Conservation (phyloP, 2,888 invertebrate genomes). For the Netelia inedita region DNA sequence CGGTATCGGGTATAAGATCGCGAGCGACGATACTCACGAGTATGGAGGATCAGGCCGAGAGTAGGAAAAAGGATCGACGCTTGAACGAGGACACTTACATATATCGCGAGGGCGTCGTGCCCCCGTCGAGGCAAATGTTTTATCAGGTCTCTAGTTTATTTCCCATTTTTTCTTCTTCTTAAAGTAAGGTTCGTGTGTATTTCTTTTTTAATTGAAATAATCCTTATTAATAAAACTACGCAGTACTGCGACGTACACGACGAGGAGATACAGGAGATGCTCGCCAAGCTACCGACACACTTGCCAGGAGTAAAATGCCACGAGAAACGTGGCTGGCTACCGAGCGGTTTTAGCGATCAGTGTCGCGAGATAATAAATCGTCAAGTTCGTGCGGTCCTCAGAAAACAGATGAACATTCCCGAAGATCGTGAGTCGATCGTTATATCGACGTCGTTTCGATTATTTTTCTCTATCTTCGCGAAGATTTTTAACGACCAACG, state of each 20-base stretch:
- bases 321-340: conserved; percentile 92
- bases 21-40: conserved; percentile 81
- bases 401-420: conserved; percentile 83
- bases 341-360: conserved; percentile 89
- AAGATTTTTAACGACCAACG: too few species aligned
- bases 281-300: conserved; percentile 88
- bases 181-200: neutral
- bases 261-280: conserved; percentile 92
- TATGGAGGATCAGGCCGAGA: conserved; percentile 76
- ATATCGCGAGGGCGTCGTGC: conserved; percentile 90
- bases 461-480: neutral
- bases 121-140: conserved; percentile 94
- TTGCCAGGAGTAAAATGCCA: conserved; percentile 88
- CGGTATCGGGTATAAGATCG: conserved; percentile 84
- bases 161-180: neutral
- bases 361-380: conserved; percentile 91
- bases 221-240: conserved; percentile 67
- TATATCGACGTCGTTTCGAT: neutral
- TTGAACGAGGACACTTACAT: conserved; percentile 86
- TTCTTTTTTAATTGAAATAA: conserved; percentile 4
- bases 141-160: conserved; percentile 89
- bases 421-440: conserved; percentile 79
- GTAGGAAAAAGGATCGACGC: conserved; percentile 77
- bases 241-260: conserved; percentile 93
- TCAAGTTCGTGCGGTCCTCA: conserved; percentile 87